Evolutionary conservation across 2,888 invertebrate species (phyloP), one percentile per base, ranked within the genome.

Genomic region (Iselma pallidipennis): DNA sequence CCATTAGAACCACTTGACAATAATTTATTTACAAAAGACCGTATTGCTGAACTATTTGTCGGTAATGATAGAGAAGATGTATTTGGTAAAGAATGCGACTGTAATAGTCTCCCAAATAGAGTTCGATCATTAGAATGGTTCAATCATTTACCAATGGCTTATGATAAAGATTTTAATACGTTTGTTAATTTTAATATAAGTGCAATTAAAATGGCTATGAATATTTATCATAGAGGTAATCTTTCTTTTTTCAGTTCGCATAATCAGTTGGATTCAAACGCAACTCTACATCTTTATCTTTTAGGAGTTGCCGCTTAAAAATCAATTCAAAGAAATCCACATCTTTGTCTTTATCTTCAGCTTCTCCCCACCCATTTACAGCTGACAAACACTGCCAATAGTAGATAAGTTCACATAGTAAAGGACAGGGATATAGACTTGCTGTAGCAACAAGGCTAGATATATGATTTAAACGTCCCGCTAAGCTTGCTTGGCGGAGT

Each of bases 141-240:
- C 56, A 67, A 68, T 12, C 68, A 66, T 6, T 69, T 90, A 64
- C 85, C 88, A 49, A 81, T 92, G 71, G 85, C 84, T 49, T 86
- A 86, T 72, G 89, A 91, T 79, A 81, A 86, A 23, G 91, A 92
- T 75, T 95, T 93, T 67, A 87, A 91, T 74, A 87, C 87, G 59
- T 84, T 86, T 42, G 89, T 91, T 29, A 94, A 94, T 79, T 85
- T 87, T 45, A 90, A 88, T 78, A 85, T 89, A 76, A 95, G 94
- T 76, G 91, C 94, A 63, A 92, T 97, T 21, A 96, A 96, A 80
- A 91, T 97, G 51, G 95, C 96, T 25, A 94, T 95, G 49, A 96
- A 95, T 82, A 94, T 97, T 64, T 96, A 91, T 81, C 92, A 94
- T 75, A 87, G 92, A 87, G 91, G 91, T 91, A 82, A 81, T 80